Evolutionary conservation across 2,113 vertebrate species (phyloP), one percentile per base, ranked within the genome.

Genomic region (Cnemophilus loriae): DNA sequence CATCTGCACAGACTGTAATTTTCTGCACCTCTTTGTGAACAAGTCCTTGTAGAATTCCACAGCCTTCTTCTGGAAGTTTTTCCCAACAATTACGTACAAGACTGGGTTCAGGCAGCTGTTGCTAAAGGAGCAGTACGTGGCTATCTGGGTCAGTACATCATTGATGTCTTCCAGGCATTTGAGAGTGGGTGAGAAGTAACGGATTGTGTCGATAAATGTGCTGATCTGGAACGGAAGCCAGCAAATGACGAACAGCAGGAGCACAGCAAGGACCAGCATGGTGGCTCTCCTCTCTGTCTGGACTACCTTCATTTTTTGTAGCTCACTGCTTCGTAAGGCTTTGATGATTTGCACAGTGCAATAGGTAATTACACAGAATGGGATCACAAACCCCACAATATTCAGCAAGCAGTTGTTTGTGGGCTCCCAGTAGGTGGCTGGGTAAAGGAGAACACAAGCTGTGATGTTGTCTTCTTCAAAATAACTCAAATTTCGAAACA

Each of bases 41-140:
- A 98, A 96, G 13, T 96, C 73, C 41, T 86, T 56, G 81, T 96
- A 98, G 64, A 99, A 92, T 89, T 99, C 99, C n/a, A 44, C 49
- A 5, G 97, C 98, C 88, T 99, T 99, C 96, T 98, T 99, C 83
- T 98, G 98, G 96, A 99, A 99, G 95, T 99, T 99, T 96, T 99
- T 99, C 39, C 99, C 99, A 3, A 99, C 99, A 6, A 99, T 98
- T 56, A 99, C 99, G 1, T 99, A 99, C 21, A 99, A 95, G 67
- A 99, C 77, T 0, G 99, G 99, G 96, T 99, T 99, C 71, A 99
- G 97, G 76, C 98, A 98, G 91, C 99, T 99, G 97, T 99, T 99
- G 97, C 98, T 99, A 33, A 98, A 99, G 83, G 97, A 98, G 26
- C 98, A 85, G 84, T 98, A 99, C 1, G 85, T 93, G 60, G 98